phyloP scores from a whole-genome alignment of 1,140 invertebrate genomes.

The Atta texana region DNA sequence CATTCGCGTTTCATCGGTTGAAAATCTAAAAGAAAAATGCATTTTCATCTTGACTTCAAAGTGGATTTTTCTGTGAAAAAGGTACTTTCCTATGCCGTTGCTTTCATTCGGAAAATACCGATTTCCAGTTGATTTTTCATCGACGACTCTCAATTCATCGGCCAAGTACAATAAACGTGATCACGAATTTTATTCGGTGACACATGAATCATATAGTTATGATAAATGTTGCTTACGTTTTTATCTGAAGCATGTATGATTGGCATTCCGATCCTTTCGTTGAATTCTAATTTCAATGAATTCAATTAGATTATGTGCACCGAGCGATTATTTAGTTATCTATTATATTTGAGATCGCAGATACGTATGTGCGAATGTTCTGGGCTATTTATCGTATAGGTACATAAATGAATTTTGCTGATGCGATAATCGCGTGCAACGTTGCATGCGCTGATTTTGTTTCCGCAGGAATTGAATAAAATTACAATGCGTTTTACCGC shows the following conservation, averaged over 20 bases:
- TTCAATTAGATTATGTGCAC: neutral
- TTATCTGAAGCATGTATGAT: slow-evolving; percentile 18
- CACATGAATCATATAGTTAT: neutral
- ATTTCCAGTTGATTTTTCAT: slow-evolving; percentile 36
- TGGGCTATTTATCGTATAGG: slow-evolving; percentile 9
- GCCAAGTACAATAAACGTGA: slow-evolving; percentile 64
- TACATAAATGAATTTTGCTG: slow-evolving; percentile 3
- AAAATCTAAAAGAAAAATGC: neutral
- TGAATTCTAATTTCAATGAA: slow-evolving; percentile 44
- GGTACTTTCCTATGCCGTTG: neutral
- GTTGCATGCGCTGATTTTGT: slow-evolving; percentile 27
- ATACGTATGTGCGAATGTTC: neutral
- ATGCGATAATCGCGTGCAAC: slow-evolving; percentile 33
- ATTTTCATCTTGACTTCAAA: slow-evolving; percentile 25
- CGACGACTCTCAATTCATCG: slow-evolving; percentile 31
- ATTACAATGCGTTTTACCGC: slow-evolving; percentile 4
- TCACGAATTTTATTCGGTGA: slow-evolving; percentile 8
- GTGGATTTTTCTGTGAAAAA: slow-evolving; percentile 40
- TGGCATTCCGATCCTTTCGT: slow-evolving; percentile 17
- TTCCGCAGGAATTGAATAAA: slow-evolving; percentile 4
- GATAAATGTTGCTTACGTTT: slow-evolving; percentile 23
- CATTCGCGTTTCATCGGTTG: neutral
- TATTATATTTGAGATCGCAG: neutral
- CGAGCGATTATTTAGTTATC: neutral
- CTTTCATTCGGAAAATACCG: neutral